These are phyloP conservation scores for Columba janthina DNA, from an alignment of 2,113 vertebrate genomes.

Conservation along the genomic window DNA sequence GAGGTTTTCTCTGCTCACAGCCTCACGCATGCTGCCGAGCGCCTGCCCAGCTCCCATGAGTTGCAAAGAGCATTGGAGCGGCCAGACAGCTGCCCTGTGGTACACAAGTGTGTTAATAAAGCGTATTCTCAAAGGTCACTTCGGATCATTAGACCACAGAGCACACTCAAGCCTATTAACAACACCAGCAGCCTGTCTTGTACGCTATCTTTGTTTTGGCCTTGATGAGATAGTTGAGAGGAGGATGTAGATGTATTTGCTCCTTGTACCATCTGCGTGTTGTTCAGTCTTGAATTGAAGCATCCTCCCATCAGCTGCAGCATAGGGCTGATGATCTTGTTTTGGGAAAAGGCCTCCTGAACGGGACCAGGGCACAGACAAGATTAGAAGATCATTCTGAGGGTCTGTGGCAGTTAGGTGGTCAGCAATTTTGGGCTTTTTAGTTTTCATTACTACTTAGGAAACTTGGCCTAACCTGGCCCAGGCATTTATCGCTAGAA, in stretches of 20 bases:
- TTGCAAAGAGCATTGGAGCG: not conserved
- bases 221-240: not conserved
- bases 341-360: not conserved
- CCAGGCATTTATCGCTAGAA: not conserved
- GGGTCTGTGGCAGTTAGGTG: not conserved
- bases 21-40: not conserved
- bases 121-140: not conserved
- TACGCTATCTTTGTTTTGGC: not conserved
- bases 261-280: not conserved
- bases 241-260: not conserved
- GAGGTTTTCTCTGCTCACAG: not conserved
- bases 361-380: not conserved
- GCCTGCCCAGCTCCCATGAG: not conserved
- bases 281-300: rapidly evolving
- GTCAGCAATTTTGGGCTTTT: not conserved
- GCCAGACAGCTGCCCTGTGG: not conserved
- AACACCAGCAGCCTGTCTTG: not conserved
- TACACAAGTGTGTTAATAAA: not conserved
- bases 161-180: not conserved
- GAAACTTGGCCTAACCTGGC: not conserved
- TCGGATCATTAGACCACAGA: not conserved
- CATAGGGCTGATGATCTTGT: not conserved
- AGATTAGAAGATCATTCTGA: not conserved
- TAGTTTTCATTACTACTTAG: not conserved
- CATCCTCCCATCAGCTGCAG: not conserved